A percentile compares a stretch with the other conserved stretches of the same genome.
Evolutionary conservation across 2,797 vertebrate species (phyloP).

Genomic region (Falco novaeseelandiae): DNA sequence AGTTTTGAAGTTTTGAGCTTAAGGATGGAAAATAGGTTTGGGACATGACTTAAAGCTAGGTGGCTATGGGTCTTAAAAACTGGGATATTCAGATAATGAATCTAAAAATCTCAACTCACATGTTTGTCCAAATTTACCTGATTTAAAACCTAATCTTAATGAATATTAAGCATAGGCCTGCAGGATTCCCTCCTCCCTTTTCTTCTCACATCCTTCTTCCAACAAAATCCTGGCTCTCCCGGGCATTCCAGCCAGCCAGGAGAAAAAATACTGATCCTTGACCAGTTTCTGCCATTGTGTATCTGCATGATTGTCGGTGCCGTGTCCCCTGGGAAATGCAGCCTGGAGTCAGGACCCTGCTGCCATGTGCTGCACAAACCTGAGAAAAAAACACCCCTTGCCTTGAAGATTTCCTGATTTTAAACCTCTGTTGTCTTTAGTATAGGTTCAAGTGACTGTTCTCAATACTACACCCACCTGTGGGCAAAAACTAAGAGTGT

Average conservation of each 20-base stretch:
- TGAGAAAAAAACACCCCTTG: accelerated
- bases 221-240: accelerated
- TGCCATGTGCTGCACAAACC: background rate
- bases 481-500: background rate
- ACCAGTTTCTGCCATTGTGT: background rate
- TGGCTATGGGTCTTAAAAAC: background rate
- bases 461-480: background rate
- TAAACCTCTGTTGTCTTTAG: background rate
- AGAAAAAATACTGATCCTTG: background rate
- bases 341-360: background rate
- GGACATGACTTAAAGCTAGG: background rate
- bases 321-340: background rate
- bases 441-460: background rate
- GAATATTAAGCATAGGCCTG: background rate
- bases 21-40: background rate
- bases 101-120: background rate
- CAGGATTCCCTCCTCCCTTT: background rate
- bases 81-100: background rate
- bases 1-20: background rate
- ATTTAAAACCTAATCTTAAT: background rate
- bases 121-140: background rate
- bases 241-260: accelerated
- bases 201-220: background rate
- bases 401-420: background rate
- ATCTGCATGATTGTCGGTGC: accelerated